Conservation (phyloP, 2,113 vertebrate species). For the Clarias batrachus region DNA sequence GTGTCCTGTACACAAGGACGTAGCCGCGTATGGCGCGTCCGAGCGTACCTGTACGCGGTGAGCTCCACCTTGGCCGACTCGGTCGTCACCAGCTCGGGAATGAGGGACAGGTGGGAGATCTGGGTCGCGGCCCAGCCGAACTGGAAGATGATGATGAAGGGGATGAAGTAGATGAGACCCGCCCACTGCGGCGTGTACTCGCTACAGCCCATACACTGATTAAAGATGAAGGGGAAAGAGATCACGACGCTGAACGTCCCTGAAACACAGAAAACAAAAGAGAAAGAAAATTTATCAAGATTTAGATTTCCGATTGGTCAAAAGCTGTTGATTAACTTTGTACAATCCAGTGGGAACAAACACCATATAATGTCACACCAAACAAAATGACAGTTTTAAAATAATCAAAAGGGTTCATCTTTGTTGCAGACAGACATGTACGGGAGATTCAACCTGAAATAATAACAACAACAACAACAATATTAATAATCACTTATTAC, state of each 20-base stretch:
- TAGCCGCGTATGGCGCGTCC: not conserved
- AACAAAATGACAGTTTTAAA: no score
- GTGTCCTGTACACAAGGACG: not conserved
- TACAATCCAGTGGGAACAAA: not conserved
- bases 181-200: conserved; percentile 80
- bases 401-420: no score
- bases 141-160: conserved; percentile 91
- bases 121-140: conserved; percentile 94
- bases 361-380: no score
- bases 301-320: not conserved
- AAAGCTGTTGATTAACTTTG: not conserved
- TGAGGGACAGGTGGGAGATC: conserved; percentile 93
- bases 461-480: no score
- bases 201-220: conserved; percentile 81
- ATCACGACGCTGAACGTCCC: conserved; percentile 85
- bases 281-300: not conserved
- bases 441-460: no score
- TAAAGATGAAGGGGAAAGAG: conserved; percentile 94
- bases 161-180: conserved; percentile 82
- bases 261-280: conserved; percentile 53
- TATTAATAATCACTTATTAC: no score
- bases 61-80: conserved; percentile 92
- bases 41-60: conserved; percentile 86
- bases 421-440: no score
- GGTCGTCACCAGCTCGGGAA: conserved; percentile 83